Evolutionary conservation across 2,797 vertebrate genomes (phyloP).

Genomic region (Brachyrhaphis roseni): DNA sequence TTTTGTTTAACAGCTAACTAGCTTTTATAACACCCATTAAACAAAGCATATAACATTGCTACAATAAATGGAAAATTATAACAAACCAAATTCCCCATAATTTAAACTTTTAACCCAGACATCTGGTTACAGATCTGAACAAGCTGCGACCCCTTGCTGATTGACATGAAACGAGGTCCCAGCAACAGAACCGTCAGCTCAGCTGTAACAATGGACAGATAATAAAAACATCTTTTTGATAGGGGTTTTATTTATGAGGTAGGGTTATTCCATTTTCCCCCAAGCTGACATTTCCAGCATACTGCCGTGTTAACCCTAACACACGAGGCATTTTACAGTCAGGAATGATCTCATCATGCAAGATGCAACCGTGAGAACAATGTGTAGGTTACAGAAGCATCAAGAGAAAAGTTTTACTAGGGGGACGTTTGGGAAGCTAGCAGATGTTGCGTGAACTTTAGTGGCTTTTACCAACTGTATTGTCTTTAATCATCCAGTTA

Average conservation of each 20-base stretch:
- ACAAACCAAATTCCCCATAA: background rate
- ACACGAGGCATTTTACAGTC: background rate
- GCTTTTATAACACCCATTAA: background rate
- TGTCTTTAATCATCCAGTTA: background rate
- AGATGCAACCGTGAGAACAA: background rate
- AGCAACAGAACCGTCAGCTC: background rate
- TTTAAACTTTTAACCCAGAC: too few relatives aligned
- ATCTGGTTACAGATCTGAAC: background rate
- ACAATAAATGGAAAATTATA: background rate
- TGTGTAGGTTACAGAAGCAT: background rate
- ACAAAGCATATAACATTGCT: background rate
- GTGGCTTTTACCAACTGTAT: background rate
- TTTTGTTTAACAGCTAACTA: background rate
- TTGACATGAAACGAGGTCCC: background rate
- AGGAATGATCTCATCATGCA: background rate
- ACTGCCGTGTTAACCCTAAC: background rate
- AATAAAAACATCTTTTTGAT: background rate
- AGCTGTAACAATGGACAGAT: background rate
- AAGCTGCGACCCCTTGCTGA: background rate
- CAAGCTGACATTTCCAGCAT: background rate
- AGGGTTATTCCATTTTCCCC: background rate
- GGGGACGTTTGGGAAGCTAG: background rate
- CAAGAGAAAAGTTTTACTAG: background rate
- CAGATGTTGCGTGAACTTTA: background rate
- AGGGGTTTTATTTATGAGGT: background rate